Percentiles rank a stretch among this genome's conserved stretches.
Evolutionary conservation across 1,140 invertebrate species (phyloP).

Genomic region (Drosophila murphyi): DNA sequence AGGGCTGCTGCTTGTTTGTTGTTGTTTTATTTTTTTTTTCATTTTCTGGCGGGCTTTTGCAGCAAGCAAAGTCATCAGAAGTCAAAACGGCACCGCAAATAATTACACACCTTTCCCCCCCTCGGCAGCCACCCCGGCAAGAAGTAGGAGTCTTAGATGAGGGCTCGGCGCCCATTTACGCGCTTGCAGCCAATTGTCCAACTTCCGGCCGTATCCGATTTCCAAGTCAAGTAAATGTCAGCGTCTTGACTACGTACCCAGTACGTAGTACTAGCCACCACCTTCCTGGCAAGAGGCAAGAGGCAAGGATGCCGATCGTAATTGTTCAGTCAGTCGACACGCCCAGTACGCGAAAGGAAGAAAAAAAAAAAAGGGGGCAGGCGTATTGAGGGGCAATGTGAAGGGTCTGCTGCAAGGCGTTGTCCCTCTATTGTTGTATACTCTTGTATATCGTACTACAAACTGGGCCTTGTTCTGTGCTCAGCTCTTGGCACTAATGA

Average conservation of each 20-base stretch:
- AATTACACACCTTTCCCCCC: conserved; percentile 65
- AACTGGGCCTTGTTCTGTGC: conserved; percentile 67
- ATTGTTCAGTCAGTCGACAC: conserved; percentile 74
- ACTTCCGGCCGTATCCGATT: conserved; percentile 75
- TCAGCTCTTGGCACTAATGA: conserved; percentile 66
- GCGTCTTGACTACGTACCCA: conserved; percentile 44
- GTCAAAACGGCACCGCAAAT: conserved; percentile 70
- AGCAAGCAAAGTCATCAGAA: conserved; percentile 37
- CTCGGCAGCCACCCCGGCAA: conserved; percentile 1
- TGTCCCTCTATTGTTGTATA: conserved; percentile 52
- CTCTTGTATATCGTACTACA: conserved; percentile 43
- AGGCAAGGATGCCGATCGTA: conserved; percentile 35
- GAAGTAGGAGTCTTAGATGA: conserved; percentile 55
- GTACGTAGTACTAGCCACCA: conserved; percentile 19
- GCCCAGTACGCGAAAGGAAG: conserved; percentile 35
- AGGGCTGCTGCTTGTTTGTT: conserved; percentile 20
- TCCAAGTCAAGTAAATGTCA: conserved; percentile 76
- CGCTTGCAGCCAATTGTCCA: conserved; percentile 71
- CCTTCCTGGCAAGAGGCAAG: background rate
- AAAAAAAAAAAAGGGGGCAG: background rate
- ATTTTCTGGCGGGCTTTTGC: conserved; percentile 71
- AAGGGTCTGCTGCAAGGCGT: conserved; percentile 37
- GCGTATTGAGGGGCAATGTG: background rate
- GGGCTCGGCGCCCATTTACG: conserved; percentile 40
- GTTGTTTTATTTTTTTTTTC: conserved; percentile 13